Conservation (phyloP, 2,113 vertebrate species). For the Pomatostomus ruficeps region DNA sequence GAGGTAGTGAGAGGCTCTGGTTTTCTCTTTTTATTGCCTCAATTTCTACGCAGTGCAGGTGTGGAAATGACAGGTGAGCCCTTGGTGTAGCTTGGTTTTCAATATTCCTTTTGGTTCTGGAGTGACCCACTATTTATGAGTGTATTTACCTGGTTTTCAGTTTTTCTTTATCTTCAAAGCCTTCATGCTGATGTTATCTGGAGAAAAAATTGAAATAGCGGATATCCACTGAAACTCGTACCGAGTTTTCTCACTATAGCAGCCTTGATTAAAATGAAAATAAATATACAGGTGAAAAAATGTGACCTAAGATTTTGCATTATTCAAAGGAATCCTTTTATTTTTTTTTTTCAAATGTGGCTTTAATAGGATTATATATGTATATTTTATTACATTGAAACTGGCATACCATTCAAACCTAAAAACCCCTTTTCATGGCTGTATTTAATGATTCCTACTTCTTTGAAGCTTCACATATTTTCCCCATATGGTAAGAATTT, state of each 20-base stretch:
- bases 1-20: background rate
- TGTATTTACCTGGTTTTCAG: background rate
- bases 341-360: background rate
- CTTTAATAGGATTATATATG: slow-evolving; percentile 7
- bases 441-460: slow-evolving; percentile 31
- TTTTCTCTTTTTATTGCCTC: background rate
- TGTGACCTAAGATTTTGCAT: background rate
- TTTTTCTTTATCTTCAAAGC: background rate
- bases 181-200: background rate
- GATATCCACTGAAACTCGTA: background rate
- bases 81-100: background rate
- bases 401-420: slow-evolving; percentile 35
- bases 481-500: slow-evolving; percentile 51
- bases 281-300: background rate
- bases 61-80: background rate
- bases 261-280: background rate
- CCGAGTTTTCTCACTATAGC: background rate
- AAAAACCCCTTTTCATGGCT: background rate
- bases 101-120: background rate
- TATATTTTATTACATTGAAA: slow-evolving; percentile 38
- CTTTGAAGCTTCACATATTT: slow-evolving; percentile 60
- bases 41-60: background rate
- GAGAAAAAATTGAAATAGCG: background rate
- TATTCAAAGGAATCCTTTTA: background rate
- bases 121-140: background rate